Evolutionary conservation across 2,888 invertebrate species (phyloP).

Genomic region (Rambutsinella grinnellia): DNA sequence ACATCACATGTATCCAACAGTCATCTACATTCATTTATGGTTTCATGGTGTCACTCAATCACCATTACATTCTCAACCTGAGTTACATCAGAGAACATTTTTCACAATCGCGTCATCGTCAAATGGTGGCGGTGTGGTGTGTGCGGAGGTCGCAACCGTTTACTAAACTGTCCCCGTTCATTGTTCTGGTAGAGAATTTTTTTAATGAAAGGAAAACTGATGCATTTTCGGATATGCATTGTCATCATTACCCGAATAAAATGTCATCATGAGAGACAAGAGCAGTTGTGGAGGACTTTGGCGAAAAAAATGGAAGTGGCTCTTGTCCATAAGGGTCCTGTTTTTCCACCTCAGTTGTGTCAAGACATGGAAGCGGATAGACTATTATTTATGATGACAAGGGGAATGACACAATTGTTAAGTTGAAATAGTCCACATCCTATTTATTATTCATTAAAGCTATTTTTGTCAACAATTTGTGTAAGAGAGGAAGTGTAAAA

Average conservation of each 20-base stretch:
- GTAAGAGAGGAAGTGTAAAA: no score
- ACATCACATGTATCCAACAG: background rate
- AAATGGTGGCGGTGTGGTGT: no score
- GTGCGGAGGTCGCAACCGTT: no score
- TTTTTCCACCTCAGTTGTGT: background rate
- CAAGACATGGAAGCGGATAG: background rate
- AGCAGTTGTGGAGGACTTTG: no score
- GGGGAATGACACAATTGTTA: background rate
- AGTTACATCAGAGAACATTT: background rate
- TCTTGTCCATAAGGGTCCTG: background rate
- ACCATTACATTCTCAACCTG: background rate
- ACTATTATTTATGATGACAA: background rate
- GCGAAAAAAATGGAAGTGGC: background rate
- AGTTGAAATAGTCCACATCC: background rate
- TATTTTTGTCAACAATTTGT: no score
- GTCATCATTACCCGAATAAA: background rate
- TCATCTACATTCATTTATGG: background rate
- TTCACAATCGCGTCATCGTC: background rate
- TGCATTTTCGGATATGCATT: background rate
- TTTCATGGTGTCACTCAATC: background rate
- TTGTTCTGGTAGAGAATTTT: background rate
- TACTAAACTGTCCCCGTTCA: background rate
- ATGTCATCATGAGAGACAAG: no score
- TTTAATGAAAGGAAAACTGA: background rate
- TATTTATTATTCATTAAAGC: background rate